Conservation (phyloP, 2,113 vertebrate species). For the Herpetotheres cachinnans region DNA sequence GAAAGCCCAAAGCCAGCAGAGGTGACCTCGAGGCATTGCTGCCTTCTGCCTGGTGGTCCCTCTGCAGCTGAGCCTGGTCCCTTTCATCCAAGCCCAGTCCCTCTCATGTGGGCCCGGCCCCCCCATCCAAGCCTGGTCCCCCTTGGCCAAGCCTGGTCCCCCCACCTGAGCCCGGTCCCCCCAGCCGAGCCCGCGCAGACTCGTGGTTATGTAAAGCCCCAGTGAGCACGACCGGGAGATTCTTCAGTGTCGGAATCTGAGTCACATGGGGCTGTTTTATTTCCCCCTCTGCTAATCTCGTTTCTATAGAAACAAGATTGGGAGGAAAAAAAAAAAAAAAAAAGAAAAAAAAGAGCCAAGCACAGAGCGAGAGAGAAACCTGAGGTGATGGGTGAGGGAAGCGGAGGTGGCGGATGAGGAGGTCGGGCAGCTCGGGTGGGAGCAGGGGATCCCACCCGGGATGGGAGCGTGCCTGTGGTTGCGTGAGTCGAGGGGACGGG, state of each 20-base stretch:
- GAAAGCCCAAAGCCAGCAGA: not conserved
- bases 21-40: not conserved
- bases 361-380: constrained; percentile 26
- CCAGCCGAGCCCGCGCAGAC: not conserved
- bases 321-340: not conserved
- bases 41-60: not conserved
- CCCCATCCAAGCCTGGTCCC: not conserved
- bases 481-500: not conserved
- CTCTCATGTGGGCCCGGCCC: fast-evolving
- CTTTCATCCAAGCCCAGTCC: not conserved
- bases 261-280: constrained; percentile 73
- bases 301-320: constrained; percentile 76
- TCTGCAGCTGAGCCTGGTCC: not conserved
- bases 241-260: constrained; percentile 72
- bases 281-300: constrained; percentile 71
- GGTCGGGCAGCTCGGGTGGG: not conserved
- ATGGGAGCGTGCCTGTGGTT: not conserved
- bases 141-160: not conserved
- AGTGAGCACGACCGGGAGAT: not conserved
- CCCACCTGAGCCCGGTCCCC: fast-evolving
- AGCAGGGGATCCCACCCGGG: not conserved
- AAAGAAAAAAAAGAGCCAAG: not conserved
- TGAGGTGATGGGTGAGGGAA: constrained; percentile 59
- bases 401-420: constrained; percentile 31
- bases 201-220: constrained; percentile 65